Evolutionary conservation across 2,113 vertebrate species (phyloP), one percentile per base, ranked within the genome.

Genomic region (Zosterops borbonicus): DNA sequence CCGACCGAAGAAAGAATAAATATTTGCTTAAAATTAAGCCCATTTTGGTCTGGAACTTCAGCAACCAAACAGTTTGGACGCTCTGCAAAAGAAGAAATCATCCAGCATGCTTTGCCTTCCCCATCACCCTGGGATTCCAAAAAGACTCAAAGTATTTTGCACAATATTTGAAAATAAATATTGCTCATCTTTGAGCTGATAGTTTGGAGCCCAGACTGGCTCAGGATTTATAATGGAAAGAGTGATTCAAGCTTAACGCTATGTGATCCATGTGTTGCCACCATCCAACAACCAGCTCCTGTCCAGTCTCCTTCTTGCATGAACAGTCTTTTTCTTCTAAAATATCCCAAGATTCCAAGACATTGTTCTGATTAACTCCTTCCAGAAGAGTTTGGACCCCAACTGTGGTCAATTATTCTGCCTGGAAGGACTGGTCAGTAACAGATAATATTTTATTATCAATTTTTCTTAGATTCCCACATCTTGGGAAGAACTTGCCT

Each of bases 121-220:
- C 37, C 59, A 52, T 85, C 82, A 79, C 90, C 60, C 83, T 52
- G 42, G 88, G 88, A 93, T 92, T 96, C 89, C 64, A 95, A 95
- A 95, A 88, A 89, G 86, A 64, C 90, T 75, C 33, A 69, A 96
- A 96, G 75, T 91, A 97, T 97, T 97, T 97, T 94, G 75, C 81
- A 96, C 88, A 97, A 82, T 96, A 96, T 97, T 97, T 91, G 95
- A 94, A 97, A 96, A 97, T 95, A 95, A 97, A 97, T 97, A 95
- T 92, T 96, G 87, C 87, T 97, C 96, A 94, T 97, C 94, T 77
- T 91, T 95, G 84, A 92, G 81, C 81, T 5, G 78, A 94, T 86
- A 94, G 77, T 90, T 94, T 91, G 89, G 75, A 92, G 84, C 31
- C 86, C 94, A 87, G 83, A 94, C 1, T 0, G 91, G 64, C 75